These are phyloP conservation scores for Tympanoctomys barrerae DNA, from an alignment of 2,797 vertebrate species.

Conservation along the genomic window DNA sequence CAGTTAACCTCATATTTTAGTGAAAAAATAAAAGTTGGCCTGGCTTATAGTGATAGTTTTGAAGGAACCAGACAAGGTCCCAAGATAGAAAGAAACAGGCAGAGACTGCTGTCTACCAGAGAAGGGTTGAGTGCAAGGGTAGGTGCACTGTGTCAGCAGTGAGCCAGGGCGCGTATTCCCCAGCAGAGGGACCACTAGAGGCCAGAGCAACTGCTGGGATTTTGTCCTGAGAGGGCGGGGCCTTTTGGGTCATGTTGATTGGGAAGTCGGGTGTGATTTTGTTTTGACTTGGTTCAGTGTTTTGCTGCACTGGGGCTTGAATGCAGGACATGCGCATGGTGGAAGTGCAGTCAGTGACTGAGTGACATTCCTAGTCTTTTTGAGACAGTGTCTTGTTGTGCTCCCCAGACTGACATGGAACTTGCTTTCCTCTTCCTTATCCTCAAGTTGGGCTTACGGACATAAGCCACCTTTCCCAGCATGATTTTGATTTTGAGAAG, in stretches of 20 bases:
- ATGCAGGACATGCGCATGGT: background rate
- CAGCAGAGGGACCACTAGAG: background rate
- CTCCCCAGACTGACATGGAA: background rate
- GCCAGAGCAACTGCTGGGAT: background rate
- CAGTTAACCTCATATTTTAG: background rate
- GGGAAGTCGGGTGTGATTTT: background rate
- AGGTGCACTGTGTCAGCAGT: too few relatives aligned
- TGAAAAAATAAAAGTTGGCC: background rate
- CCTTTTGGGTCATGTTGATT: background rate
- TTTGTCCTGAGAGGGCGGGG: background rate
- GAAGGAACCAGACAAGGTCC: background rate
- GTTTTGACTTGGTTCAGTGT: background rate
- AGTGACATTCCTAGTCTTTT: background rate
- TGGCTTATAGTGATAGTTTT: background rate
- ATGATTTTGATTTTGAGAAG: background rate
- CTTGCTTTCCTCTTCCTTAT: background rate
- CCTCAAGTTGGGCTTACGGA: background rate
- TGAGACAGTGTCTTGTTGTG: background rate
- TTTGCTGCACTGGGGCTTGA: background rate
- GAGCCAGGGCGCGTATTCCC: background rate
- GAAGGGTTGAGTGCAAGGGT: background rate
- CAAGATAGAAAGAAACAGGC: background rate
- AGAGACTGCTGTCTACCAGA: background rate
- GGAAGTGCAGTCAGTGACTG: background rate
- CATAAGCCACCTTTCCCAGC: background rate